Conservation (phyloP, 2,797 vertebrate genomes). For the Sphaeramia orbicularis region DNA sequence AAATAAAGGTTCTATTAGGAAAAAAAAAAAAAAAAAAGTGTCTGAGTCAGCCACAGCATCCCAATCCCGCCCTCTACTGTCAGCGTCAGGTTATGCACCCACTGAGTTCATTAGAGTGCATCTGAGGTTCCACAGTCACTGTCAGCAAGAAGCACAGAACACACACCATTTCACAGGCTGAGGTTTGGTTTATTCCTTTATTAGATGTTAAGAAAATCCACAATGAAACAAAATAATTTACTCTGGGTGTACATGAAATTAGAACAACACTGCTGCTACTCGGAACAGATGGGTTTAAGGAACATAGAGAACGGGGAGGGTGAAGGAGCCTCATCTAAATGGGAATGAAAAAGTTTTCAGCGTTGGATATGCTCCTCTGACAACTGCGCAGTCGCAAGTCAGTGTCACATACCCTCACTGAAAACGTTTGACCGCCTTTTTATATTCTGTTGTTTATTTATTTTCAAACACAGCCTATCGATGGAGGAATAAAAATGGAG, state of each 20-base stretch:
- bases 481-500: conserved; percentile 71
- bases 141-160: not conserved
- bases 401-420: conserved; percentile 60
- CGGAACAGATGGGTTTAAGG: conserved; percentile 75
- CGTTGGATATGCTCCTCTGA: conserved; percentile 88
- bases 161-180: conserved; percentile 7
- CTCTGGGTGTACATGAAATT: conserved; percentile 95
- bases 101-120: not conserved
- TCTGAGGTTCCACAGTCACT: not conserved
- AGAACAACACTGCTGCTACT: conserved; percentile 95
- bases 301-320: conserved; percentile 63
- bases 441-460: conserved; percentile 5
- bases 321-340: conserved; percentile 83
- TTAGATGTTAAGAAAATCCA: conserved; percentile 99
- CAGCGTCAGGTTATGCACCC: conserved; percentile 13
- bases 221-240: conserved; percentile 99
- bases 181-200: conserved; percentile 92
- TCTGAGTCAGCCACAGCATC: not conserved
- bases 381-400: conserved; percentile 83
- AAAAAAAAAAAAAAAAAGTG: not conserved
- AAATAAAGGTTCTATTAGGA: no score
- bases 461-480: conserved; percentile 73
- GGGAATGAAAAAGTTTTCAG: conserved; percentile 87
- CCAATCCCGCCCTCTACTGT: conserved; percentile 65
- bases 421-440: conserved; percentile 46